Conservation (phyloP, 2,888 invertebrate species). For the Phalera bucephala region DNA sequence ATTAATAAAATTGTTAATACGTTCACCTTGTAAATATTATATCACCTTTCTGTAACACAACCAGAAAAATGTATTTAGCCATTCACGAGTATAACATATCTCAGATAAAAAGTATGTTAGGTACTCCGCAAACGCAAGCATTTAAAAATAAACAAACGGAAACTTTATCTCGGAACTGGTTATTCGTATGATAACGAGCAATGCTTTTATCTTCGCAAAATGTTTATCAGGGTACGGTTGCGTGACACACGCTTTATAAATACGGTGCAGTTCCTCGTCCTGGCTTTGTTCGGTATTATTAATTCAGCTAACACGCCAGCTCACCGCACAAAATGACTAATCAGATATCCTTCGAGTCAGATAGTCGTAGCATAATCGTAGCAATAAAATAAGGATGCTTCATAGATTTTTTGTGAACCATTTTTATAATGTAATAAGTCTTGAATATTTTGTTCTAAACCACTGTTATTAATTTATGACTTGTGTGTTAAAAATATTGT, state of each 20-base stretch:
- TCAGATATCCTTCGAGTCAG: background rate
- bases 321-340: constrained; percentile 1
- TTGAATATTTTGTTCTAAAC: no score
- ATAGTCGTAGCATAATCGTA: background rate
- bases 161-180: background rate
- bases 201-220: constrained; percentile 26
- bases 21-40: no score
- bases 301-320: constrained; percentile 2
- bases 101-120: no score
- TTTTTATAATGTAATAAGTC: no score
- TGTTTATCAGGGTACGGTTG: constrained; percentile 25
- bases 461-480: no score
- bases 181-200: background rate
- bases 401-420: no score
- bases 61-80: no score
- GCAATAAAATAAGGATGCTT: no score
- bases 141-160: background rate
- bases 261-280: constrained; percentile 1
- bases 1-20: no score
- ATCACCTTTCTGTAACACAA: no score
- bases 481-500: no score
- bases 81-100: no score
- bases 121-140: background rate
- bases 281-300: constrained; percentile 10
- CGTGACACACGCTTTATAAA: constrained; percentile 15